Evolutionary conservation across 1,140 invertebrate species (phyloP).

Genomic region (Palaemon carinicauda): DNA sequence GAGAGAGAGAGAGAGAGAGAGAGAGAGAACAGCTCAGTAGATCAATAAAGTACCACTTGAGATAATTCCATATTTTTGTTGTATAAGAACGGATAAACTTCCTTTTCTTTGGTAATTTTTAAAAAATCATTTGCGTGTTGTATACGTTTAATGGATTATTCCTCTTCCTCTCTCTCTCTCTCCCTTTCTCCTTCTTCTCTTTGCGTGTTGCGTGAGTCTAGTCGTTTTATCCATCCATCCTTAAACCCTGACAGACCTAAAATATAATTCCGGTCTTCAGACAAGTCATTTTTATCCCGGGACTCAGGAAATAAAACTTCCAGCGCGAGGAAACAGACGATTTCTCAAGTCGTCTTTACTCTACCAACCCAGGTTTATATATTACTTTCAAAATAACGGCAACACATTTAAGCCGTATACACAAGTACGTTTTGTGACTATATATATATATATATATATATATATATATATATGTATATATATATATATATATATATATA

Average conservation of each 20-base stretch:
- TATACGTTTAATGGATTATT: no score
- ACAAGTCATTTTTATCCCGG: conserved; percentile 52
- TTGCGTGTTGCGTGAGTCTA: not conserved
- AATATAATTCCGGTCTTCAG: conserved; percentile 53
- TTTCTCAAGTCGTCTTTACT: conserved; percentile 53
- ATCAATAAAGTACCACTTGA: no score
- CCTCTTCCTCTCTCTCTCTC: no score
- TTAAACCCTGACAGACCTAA: conserved; percentile 44
- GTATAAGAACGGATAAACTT: no score
- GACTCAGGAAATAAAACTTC: conserved; percentile 56
- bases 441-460: not conserved
- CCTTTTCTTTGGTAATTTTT: no score
- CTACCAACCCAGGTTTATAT: conserved; percentile 31
- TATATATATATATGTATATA: not conserved
- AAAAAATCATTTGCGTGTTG: no score
- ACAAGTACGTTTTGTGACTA: no score
- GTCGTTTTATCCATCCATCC: conserved; percentile 11
- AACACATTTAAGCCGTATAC: not conserved
- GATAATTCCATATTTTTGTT: no score
- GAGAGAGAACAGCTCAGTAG: no score
- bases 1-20: not conserved
- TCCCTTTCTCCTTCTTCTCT: not conserved
- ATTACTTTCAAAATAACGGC: conserved; percentile 13
- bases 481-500: not conserved
- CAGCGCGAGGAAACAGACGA: conserved; percentile 42